Evolutionary conservation across 1,140 invertebrate species (phyloP).

Genomic region (Penaeus indicus): DNA sequence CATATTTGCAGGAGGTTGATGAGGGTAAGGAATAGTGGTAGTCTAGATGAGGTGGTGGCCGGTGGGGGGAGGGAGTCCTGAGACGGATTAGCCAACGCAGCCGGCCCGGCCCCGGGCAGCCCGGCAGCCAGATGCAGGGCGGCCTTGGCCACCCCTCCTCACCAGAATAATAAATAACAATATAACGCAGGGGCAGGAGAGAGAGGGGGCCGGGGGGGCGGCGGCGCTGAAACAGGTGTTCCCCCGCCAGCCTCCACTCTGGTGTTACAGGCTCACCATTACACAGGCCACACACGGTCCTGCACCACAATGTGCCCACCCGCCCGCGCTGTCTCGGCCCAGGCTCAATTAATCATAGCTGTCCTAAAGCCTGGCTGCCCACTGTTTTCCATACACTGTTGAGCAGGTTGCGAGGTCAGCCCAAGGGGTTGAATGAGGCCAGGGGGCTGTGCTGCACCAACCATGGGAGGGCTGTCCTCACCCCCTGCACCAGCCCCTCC

Average conservation of each 20-base stretch:
- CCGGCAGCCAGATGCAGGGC: conserved; percentile 50
- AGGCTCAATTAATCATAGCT: conserved; percentile 45
- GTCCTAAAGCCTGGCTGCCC: conserved; percentile 46
- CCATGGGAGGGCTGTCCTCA: conserved; percentile 86
- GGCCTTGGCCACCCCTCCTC: conserved; percentile 47
- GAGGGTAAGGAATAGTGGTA: conserved; percentile 32
- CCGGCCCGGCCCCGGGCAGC: conserved; percentile 34
- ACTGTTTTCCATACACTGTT: conserved; percentile 61
- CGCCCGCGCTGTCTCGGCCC: conserved; percentile 44
- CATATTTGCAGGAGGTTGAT: conserved; percentile 34
- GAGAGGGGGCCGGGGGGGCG: conserved; percentile 61
- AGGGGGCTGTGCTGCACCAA: conserved; percentile 87
- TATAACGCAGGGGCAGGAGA: conserved; percentile 64
- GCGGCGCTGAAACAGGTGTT: conserved; percentile 50
- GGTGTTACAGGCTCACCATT: conserved; percentile 51
- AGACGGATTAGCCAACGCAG: conserved; percentile 57
- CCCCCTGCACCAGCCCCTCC: conserved; percentile 70
- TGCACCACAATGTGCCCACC: conserved; percentile 47
- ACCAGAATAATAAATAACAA: conserved; percentile 62
- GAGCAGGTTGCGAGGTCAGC: conserved; percentile 63
- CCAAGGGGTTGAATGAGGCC: conserved; percentile 74
- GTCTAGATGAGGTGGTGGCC: conserved; percentile 44
- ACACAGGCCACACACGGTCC: conserved; percentile 56
- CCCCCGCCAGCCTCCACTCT: conserved; percentile 57
- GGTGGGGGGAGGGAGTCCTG: conserved; percentile 61